phyloP scores from a whole-genome alignment of 2,888 invertebrate genomes.

The Heliconius sara region DNA sequence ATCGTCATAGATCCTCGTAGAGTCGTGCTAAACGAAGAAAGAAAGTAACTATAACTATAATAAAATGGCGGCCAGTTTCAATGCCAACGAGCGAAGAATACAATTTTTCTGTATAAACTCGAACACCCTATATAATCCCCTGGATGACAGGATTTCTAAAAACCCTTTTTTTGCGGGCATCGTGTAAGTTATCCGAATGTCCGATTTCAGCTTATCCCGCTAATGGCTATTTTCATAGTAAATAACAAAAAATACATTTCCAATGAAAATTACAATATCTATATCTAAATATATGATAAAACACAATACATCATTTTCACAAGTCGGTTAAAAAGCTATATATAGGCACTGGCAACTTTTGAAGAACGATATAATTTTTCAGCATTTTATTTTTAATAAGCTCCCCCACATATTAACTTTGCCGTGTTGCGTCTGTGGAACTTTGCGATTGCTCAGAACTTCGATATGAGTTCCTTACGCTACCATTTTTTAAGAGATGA shows the following conservation, averaged over 20 bases:
- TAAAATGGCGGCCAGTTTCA: not conserved
- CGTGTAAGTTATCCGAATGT: not conserved
- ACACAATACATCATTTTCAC: not conserved
- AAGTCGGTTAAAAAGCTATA: constrained; percentile 6
- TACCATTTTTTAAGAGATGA: constrained; percentile 31
- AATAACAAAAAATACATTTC: not conserved
- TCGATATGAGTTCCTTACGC: constrained; percentile 47
- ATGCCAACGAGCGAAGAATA: not conserved
- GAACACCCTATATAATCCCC: not conserved
- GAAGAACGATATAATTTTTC: constrained; percentile 30
- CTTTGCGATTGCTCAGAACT: constrained; percentile 61
- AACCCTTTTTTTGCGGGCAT: not conserved
- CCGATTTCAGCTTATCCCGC: not conserved
- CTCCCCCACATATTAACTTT: constrained; percentile 54
- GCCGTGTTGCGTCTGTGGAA: constrained; percentile 53
- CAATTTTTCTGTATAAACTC: constrained; percentile 1
- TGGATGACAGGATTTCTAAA: not conserved
- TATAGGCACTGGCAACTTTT: not conserved
- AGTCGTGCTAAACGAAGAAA: too few species aligned
- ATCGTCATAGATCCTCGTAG: not conserved
- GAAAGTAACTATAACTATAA: not conserved
- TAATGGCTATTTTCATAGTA: not conserved
- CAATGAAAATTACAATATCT: too few species aligned
- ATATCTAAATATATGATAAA: not conserved
- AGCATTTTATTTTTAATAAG: constrained; percentile 38